Evolutionary conservation across 2,797 vertebrate species (phyloP).

Genomic region (Spea hammondii): DNA sequence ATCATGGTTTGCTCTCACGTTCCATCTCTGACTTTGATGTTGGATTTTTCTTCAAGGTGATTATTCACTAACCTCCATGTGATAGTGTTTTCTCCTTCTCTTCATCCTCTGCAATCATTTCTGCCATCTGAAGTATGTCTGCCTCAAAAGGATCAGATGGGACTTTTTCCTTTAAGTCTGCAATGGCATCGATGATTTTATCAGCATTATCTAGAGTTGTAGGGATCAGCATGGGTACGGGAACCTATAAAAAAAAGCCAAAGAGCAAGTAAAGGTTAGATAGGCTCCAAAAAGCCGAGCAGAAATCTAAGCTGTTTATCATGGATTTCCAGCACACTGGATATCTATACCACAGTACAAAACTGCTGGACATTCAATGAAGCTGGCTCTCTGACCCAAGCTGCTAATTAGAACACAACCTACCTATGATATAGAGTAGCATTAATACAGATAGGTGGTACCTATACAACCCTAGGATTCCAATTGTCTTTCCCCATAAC

Average conservation of each 20-base stretch:
- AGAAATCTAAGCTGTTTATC: too few relatives aligned
- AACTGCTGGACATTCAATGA: too few relatives aligned
- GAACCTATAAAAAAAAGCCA: slow-evolving; percentile 71
- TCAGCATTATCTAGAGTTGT: slow-evolving; percentile 80
- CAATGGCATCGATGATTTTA: slow-evolving; percentile 81
- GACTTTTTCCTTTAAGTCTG: slow-evolving; percentile 87
- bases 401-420: too few relatives aligned
- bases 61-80: slow-evolving; percentile 70
- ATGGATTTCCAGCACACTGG: neutral
- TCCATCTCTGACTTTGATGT: too few relatives aligned
- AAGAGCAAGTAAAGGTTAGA: neutral
- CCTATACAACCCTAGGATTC: too few relatives aligned
- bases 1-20: too few relatives aligned
- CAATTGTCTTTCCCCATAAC: too few relatives aligned
- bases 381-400: too few relatives aligned
- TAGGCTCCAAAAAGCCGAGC: too few relatives aligned
- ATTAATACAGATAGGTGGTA: too few relatives aligned
- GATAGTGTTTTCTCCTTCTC: slow-evolving; percentile 76
- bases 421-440: too few relatives aligned
- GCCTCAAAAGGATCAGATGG: slow-evolving; percentile 87
- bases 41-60: too few relatives aligned
- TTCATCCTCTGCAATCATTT: slow-evolving; percentile 89
- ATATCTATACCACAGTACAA: neutral
- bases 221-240: slow-evolving; percentile 90
- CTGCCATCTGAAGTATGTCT: slow-evolving; percentile 95